Evolutionary conservation across 2,888 invertebrate species (phyloP).

Genomic region (Drosophila neotestacea): DNA sequence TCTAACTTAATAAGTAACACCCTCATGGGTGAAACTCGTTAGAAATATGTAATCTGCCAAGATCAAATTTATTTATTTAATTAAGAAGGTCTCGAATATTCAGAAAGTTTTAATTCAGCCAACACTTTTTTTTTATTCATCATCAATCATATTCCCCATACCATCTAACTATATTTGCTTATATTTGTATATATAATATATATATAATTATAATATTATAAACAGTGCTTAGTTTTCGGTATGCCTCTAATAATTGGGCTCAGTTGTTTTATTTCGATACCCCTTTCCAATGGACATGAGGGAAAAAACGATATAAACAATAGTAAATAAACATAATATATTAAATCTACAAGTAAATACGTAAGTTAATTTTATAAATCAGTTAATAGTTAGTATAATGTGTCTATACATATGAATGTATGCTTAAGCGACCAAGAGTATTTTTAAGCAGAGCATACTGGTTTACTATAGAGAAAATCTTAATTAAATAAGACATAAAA

Average conservation of each 20-base stretch:
- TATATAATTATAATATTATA: no score
- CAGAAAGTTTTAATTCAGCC: no score
- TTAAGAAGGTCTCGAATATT: no score
- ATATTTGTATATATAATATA: no score
- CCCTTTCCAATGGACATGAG: neutral
- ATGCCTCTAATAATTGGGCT: no score
- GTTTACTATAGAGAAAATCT: conserved; percentile 6
- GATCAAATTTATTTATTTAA: no score
- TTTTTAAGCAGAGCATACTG: neutral
- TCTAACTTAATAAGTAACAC: neutral
- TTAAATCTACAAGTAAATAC: neutral
- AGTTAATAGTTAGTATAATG: neutral
- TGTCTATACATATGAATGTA: neutral
- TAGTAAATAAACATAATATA: neutral
- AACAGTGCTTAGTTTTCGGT: no score
- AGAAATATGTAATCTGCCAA: neutral
- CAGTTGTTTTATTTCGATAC: neutral
- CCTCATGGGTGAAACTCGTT: neutral
- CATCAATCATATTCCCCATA: no score
- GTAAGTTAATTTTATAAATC: neutral
- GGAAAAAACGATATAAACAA: neutral
- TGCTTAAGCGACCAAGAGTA: neutral
- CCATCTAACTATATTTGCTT: no score
- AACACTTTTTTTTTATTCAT: no score
- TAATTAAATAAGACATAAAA: conserved; percentile 33